phyloP scores from a whole-genome alignment of 2,113 vertebrate genomes.

The Gopherus flavomarginatus region DNA sequence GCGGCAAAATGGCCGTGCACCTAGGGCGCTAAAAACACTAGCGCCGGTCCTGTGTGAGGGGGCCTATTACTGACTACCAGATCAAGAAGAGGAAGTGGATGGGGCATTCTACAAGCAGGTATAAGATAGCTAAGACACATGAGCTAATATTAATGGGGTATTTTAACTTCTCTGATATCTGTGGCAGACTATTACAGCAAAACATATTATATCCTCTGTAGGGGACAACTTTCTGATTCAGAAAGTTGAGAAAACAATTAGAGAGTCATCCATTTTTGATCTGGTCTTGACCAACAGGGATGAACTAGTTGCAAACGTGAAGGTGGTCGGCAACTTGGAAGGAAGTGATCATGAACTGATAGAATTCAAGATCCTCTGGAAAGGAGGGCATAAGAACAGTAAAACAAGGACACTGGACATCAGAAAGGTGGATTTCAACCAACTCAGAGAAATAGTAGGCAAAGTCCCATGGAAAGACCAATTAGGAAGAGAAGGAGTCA shows the following conservation, averaged over 20 bases:
- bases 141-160: neutral
- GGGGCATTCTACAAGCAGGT: neutral
- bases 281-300: neutral
- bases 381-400: neutral
- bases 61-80: neutral
- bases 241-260: neutral
- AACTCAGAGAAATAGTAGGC: neutral
- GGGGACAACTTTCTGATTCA: neutral
- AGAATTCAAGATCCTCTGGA: neutral
- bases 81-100: neutral
- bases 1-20: no score
- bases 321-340: neutral
- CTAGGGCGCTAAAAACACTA: no score
- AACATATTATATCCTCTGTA: neutral
- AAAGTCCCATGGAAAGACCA: neutral
- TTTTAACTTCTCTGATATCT: neutral
- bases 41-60: no score
- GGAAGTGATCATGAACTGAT: neutral
- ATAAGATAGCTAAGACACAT: neutral
- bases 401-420: neutral
- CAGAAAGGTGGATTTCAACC: neutral
- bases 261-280: neutral
- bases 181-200: neutral
- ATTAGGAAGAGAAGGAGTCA: neutral
- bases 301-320: neutral